phyloP scores from a whole-genome alignment of 2,888 invertebrate genomes.

The Coenonympha glycerion region DNA sequence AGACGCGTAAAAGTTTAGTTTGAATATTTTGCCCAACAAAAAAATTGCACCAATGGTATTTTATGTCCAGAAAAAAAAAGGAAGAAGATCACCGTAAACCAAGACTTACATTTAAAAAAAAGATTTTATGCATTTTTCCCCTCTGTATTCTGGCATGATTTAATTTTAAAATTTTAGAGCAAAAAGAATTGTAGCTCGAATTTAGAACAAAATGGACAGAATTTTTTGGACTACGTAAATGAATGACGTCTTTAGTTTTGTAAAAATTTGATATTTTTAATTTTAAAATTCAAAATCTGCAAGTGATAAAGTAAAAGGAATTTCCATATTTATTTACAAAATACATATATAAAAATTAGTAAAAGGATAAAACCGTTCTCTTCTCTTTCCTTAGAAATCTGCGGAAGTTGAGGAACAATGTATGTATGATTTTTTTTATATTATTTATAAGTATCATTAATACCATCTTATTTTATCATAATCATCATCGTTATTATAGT shows the following conservation, averaged over 20 bases:
- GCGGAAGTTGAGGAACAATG: slow-evolving; percentile 12
- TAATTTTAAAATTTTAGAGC: too few relatives aligned
- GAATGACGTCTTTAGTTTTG: slow-evolving; percentile 47
- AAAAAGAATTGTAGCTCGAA: slow-evolving; percentile 10
- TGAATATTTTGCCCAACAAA: too few relatives aligned
- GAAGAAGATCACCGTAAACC: slow-evolving; percentile 5
- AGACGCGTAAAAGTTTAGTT: too few relatives aligned
- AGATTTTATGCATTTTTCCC: not conserved
- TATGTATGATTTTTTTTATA: not conserved
- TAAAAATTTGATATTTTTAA: slow-evolving; percentile 39
- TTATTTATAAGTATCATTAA: too few relatives aligned
- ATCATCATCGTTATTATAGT: too few relatives aligned
- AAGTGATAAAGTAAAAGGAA: slow-evolving; percentile 23
- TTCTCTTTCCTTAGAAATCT: slow-evolving; percentile 21
- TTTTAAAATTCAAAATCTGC: slow-evolving; percentile 32
- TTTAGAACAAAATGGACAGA: slow-evolving; percentile 37
- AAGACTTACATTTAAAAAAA: not conserved
- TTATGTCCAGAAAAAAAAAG: too few relatives aligned
- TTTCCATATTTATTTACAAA: slow-evolving; percentile 26
- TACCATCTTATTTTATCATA: too few relatives aligned
- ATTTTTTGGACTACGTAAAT: slow-evolving; percentile 37
- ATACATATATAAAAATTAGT: slow-evolving; percentile 32
- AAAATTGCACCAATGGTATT: not conserved
- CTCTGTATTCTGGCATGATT: not conserved
- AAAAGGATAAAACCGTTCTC: slow-evolving; percentile 28